phyloP scores from a whole-genome alignment of 2,797 vertebrate species.

The Acanthurus lineatus region DNA sequence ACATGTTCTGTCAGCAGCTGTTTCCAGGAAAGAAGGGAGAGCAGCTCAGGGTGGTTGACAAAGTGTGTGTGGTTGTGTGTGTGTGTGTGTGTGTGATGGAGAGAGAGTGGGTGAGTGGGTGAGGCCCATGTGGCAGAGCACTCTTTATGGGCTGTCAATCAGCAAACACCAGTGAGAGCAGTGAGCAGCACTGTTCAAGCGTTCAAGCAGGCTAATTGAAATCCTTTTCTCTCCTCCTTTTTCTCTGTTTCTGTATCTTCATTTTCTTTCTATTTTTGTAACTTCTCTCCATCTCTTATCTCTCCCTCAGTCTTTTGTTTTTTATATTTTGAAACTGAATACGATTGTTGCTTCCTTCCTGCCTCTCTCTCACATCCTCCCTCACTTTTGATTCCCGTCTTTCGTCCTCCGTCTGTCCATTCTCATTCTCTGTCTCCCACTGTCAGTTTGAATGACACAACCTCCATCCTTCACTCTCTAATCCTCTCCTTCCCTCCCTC shows the following conservation, averaged over 20 bases:
- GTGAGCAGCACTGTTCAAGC: constrained; percentile 8
- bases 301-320: neutral
- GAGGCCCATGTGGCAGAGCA: constrained; percentile 53
- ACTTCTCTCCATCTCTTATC: neutral
- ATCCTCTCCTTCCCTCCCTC: constrained; percentile 1
- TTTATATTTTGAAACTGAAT: neutral
- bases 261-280: constrained; percentile 16
- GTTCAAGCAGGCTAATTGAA: constrained; percentile 49
- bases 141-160: constrained; percentile 68
- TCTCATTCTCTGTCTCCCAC: neutral
- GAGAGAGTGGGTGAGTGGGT: constrained; percentile 36
- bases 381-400: neutral
- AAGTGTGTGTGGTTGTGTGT: constrained; percentile 20
- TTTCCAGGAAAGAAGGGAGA: constrained; percentile 30
- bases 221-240: constrained; percentile 19
- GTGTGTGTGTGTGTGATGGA: neutral
- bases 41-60: constrained; percentile 16
- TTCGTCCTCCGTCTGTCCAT: too few species aligned
- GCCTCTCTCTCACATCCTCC: neutral
- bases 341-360: neutral
- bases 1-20: constrained; percentile 42
- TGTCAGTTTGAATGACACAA: constrained; percentile 24
- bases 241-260: neutral
- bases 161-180: constrained; percentile 35
- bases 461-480: constrained; percentile 1